A percentile compares a stretch with the other conserved stretches of the same genome.
phyloP scores from a whole-genome alignment of 2,888 invertebrate species.

The Sturmia bella region DNA sequence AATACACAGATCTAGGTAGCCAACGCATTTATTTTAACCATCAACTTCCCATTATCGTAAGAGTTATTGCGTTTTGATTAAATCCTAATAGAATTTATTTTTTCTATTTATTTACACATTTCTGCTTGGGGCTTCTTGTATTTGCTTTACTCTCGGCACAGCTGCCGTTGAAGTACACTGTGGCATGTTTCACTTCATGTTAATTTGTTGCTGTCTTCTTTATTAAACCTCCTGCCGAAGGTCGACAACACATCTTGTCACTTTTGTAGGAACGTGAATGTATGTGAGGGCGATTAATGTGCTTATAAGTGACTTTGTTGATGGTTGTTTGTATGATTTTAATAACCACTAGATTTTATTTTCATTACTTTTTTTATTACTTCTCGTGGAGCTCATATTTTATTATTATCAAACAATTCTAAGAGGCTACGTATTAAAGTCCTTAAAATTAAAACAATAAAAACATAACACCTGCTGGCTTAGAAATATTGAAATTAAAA shows the following conservation, averaged over 20 bases:
- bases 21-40: no score
- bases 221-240: not conserved
- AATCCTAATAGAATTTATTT: not conserved
- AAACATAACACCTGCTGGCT: not conserved
- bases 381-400: no score
- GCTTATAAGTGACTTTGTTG: conserved; percentile 1
- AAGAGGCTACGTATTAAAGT: not conserved
- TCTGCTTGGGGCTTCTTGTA: not conserved
- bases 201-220: conserved; percentile 37
- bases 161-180: not conserved
- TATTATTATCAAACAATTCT: not conserved
- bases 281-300: not conserved
- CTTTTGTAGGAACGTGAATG: not conserved
- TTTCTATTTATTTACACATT: not conserved
- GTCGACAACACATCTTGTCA: not conserved
- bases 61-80: not conserved
- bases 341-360: conserved; percentile 29
- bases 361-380: not conserved
- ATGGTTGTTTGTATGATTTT: not conserved
- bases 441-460: not conserved
- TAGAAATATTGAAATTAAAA: no score
- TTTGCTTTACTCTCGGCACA: not conserved
- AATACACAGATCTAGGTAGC: not conserved
- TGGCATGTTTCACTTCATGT: conserved; percentile 21
- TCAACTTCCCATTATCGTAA: not conserved